Evolutionary conservation across 1,140 invertebrate species (phyloP).

Genomic region (Drosophila lacteicornis): DNA sequence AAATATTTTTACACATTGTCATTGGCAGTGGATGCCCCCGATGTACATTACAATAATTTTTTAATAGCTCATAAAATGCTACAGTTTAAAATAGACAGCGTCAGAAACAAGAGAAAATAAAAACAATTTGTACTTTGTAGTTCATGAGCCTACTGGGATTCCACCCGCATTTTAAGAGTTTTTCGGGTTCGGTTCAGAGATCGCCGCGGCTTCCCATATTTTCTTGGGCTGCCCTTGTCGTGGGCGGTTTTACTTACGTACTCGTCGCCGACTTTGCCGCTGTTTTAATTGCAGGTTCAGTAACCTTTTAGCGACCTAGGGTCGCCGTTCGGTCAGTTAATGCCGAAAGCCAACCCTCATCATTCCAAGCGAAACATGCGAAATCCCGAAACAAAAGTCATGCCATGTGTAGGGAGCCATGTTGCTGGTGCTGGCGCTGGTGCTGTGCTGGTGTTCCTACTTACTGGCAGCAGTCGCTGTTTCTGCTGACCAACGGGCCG

Average conservation of each 20-base stretch:
- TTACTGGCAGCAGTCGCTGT: constrained; percentile 17
- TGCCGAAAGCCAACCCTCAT: constrained; percentile 68
- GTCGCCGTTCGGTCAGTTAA: constrained; percentile 45
- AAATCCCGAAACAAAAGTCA: constrained; percentile 75
- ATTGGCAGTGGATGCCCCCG: constrained; percentile 55
- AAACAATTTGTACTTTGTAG: constrained; percentile 56
- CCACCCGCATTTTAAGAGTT: constrained; percentile 52
- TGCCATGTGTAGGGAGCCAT: constrained; percentile 39
- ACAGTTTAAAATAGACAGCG: constrained; percentile 61
- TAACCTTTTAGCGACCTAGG: constrained; percentile 72
- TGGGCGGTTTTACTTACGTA: constrained; percentile 24
- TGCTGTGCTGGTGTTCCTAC: constrained; percentile 7
- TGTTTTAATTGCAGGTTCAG: constrained; percentile 80
- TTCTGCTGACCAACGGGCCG: constrained; percentile 75
- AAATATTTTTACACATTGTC: constrained; percentile 75
- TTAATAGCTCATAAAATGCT: constrained; percentile 74
- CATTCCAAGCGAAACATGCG: constrained; percentile 67
- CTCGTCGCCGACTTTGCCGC: constrained; percentile 7
- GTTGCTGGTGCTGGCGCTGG: constrained; percentile 7
- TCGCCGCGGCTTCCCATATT: background rate
- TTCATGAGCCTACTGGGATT: constrained; percentile 55
- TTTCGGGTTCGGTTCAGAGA: constrained; percentile 1
- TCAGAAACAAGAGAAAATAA: constrained; percentile 24
- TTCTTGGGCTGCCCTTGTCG: constrained; percentile 25
- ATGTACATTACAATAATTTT: constrained; percentile 69